These are phyloP conservation scores for Taurulus bubalis DNA, from an alignment of 2,113 vertebrate genomes.

Conservation along the genomic window DNA sequence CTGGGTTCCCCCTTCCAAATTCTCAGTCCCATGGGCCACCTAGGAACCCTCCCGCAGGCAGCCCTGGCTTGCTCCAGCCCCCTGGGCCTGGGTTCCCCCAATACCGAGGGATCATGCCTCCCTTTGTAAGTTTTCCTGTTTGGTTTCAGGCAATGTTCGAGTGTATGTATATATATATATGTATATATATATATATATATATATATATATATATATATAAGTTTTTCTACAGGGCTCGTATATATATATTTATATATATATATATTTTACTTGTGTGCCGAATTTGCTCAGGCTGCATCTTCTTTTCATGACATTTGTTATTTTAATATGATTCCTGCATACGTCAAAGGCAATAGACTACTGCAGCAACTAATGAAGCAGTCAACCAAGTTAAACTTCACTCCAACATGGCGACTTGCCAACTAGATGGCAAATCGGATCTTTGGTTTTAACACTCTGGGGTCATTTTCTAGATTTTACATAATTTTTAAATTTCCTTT, in stretches of 20 bases:
- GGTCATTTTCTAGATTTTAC: too few relatives aligned
- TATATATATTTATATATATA: too few relatives aligned
- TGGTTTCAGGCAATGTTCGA: neutral
- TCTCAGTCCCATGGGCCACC: constrained; percentile 82
- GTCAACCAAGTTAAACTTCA: neutral
- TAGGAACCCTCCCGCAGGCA: constrained; percentile 85
- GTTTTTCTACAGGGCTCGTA: too few relatives aligned
- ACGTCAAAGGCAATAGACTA: neutral
- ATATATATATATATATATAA: too few relatives aligned
- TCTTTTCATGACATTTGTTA: neutral
- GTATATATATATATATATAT: too few relatives aligned
- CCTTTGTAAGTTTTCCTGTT: constrained; percentile 86
- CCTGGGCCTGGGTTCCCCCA: constrained; percentile 89
- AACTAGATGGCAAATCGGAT: too few relatives aligned
- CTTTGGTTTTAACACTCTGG: too few relatives aligned
- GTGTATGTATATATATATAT: too few relatives aligned
- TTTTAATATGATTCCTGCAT: neutral
- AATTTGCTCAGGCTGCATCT: neutral
- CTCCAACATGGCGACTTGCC: too few relatives aligned
- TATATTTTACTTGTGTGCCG: neutral
- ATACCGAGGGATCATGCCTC: constrained; percentile 92
- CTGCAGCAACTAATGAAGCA: neutral
- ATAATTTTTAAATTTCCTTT: too few relatives aligned
- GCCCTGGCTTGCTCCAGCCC: constrained; percentile 87
- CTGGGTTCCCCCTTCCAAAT: constrained; percentile 76